phyloP scores from a whole-genome alignment of 53 echinoderm and acorn worm genomes.

The Actinopyga echinites region DNA sequence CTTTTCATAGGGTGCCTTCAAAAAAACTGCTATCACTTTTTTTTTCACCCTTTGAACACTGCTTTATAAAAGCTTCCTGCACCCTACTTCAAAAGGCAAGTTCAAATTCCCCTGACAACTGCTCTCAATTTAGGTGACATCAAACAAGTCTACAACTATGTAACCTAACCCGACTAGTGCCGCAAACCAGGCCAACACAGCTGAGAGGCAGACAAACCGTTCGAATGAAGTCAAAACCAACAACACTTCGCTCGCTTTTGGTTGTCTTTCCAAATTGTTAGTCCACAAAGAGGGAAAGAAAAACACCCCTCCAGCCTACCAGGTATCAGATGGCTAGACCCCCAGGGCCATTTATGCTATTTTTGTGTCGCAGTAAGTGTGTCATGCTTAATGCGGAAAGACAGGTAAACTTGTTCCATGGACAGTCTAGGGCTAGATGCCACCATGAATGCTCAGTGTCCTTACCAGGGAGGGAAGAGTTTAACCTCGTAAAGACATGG shows the following conservation, averaged over 20 bases:
- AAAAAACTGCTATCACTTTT: too few species aligned
- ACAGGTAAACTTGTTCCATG: constrained; percentile 10
- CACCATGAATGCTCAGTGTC: neutral
- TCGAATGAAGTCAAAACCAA: constrained; percentile 19
- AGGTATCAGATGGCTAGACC: constrained; percentile 12
- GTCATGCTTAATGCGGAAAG: constrained; percentile 23
- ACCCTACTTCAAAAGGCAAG: too few species aligned
- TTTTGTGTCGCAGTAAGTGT: constrained; percentile 13
- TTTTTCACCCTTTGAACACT: too few species aligned
- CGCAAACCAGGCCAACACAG: neutral
- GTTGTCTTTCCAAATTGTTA: constrained; percentile 21
- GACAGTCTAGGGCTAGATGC: neutral
- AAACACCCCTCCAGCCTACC: constrained; percentile 20
- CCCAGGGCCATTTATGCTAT: neutral
- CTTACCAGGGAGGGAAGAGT: neutral
- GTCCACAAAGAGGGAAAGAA: constrained; percentile 23
- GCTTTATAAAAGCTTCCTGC: too few species aligned
- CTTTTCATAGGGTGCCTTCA: too few species aligned
- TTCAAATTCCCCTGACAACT: too few species aligned
- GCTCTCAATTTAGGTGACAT: too few species aligned
- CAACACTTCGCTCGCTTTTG: constrained; percentile 11
- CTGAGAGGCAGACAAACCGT: neutral
- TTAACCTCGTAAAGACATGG: neutral
- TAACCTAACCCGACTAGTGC: neutral
- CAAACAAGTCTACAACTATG: too few species aligned